Percentiles rank a stretch among this genome's conserved stretches.
Conservation (phyloP, 2,113 vertebrate genomes). For the Protomyctophum bolini region DNA sequence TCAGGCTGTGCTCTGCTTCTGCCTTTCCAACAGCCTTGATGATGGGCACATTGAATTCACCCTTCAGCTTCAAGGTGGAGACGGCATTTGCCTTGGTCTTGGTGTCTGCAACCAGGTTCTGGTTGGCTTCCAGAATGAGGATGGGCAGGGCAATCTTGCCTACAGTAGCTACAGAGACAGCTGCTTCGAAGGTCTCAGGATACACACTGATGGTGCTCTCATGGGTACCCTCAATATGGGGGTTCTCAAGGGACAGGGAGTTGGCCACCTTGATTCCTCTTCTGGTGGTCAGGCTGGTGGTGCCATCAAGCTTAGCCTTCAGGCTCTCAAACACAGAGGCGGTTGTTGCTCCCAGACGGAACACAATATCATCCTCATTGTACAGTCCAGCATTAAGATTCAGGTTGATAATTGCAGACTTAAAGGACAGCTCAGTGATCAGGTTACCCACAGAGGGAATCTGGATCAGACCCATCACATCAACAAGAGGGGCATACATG, state of each 20-base stretch:
- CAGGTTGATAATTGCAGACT: conserved; percentile 87
- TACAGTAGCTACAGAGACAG: conserved; percentile 71
- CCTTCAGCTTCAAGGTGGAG: conserved; percentile 78
- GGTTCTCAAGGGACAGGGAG: conserved; percentile 83
- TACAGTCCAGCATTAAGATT: conserved; percentile 82
- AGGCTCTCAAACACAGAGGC: conserved; percentile 83
- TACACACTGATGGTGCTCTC: conserved; percentile 83
- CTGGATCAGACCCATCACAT: conserved; percentile 66
- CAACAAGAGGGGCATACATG: conserved; percentile 60
- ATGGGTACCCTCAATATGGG: conserved; percentile 83
- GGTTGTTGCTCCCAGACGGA: conserved; percentile 83
- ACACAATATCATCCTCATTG: conserved; percentile 85
- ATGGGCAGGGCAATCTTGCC: conserved; percentile 74
- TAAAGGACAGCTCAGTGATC: conserved; percentile 87
- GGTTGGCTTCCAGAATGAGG: conserved; percentile 81
- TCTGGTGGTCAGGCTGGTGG: conserved; percentile 85
- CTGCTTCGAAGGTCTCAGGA: conserved; percentile 78
- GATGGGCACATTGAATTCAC: conserved; percentile 75
- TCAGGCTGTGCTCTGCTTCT: conserved; percentile 77
- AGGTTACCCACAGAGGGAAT: conserved; percentile 85
- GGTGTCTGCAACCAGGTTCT: conserved; percentile 83
- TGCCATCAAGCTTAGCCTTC: conserved; percentile 87
- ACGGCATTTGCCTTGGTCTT: conserved; percentile 80
- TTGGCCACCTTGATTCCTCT: conserved; percentile 88
- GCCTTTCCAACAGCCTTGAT: conserved; percentile 78